Evolutionary conservation across 2,113 vertebrate species (phyloP), one percentile per base, ranked within the genome.

Genomic region (Tupaia chinensis): DNA sequence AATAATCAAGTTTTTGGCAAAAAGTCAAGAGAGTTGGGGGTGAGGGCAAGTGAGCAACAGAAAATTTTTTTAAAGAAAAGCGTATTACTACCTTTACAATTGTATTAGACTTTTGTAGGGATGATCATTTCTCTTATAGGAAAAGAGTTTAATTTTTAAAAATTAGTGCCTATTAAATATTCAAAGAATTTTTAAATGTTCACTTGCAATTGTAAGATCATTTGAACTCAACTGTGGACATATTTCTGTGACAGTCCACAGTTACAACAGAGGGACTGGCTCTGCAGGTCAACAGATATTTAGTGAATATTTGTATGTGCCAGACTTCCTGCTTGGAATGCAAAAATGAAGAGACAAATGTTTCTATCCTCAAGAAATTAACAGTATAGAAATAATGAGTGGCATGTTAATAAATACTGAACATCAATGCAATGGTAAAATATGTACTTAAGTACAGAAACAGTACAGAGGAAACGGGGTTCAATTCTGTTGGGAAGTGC

Each of bases 161-260:
- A 44, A 44, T 44, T 29, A 60, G 54, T 86, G 16, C 32, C 83
- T 84, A n/a, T 63, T 94, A 94, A 60, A 79, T 86, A 96, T 60
- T 96, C 7, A 61, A 56, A 84, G 56, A 66, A 15, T 9, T 29
- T 63, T 63, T 63, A 69, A 73, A n/a, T 87, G 66, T 74, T 89
- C 61, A 65, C 76, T 79, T 91, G 27, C 27, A 84, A 91, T 73
- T 73, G 25, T 34, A 65, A 94, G n/a, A 87, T 34, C 5, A 91
- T 84, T 90, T 95, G 23, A 94, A 90, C 44, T 34, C 20, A 92
- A 70, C 58, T 60, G 15, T 65, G 65, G 79, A 19, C 56, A 60
- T 34, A n/a, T 34, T 92, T 92, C 56, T 87, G 19, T 76, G 20
- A 70, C n/a, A 84, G 81, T 91, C 74, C 54, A 53, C 29, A 92